These are phyloP conservation scores for Anabas testudineus DNA, from an alignment of 2,797 vertebrate genomes.

Conservation along the genomic window DNA sequence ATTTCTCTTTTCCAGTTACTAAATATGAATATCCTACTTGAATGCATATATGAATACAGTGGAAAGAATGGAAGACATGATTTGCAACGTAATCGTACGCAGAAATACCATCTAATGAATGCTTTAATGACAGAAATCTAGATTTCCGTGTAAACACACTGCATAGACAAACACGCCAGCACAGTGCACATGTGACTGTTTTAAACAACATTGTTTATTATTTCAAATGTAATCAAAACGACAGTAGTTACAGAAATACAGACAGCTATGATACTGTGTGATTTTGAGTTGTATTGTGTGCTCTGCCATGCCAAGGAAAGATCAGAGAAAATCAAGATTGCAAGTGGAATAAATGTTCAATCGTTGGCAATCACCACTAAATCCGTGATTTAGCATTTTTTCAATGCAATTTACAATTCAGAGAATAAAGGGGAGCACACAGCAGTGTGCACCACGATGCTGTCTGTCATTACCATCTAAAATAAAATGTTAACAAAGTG, in stretches of 20 bases:
- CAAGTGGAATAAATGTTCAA: slow-evolving; percentile 27
- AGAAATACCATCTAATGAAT: background rate
- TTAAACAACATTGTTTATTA: slow-evolving; percentile 83
- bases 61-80: background rate
- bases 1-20: background rate
- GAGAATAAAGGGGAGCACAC: slow-evolving; percentile 50
- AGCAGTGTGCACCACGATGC: slow-evolving; percentile 44
- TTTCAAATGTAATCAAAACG: slow-evolving; percentile 87
- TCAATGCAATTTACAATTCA: slow-evolving; percentile 41
- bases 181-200: slow-evolving; percentile 18
- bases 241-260: slow-evolving; percentile 86
- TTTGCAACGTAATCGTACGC: background rate
- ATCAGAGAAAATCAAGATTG: slow-evolving; percentile 56
- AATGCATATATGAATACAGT: slow-evolving; percentile 2
- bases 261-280: slow-evolving; percentile 76
- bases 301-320: slow-evolving; percentile 54
- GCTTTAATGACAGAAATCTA: background rate
- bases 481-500: slow-evolving; percentile 47
- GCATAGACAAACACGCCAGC: background rate
- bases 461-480: slow-evolving; percentile 46
- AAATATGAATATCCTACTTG: background rate
- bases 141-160: background rate
- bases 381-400: slow-evolving; percentile 26
- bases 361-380: slow-evolving; percentile 33
- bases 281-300: slow-evolving; percentile 67